Percentiles rank a stretch among this genome's conserved stretches.
Evolutionary conservation across 2,888 invertebrate species (phyloP).

Genomic region (Spisula subtruncata): DNA sequence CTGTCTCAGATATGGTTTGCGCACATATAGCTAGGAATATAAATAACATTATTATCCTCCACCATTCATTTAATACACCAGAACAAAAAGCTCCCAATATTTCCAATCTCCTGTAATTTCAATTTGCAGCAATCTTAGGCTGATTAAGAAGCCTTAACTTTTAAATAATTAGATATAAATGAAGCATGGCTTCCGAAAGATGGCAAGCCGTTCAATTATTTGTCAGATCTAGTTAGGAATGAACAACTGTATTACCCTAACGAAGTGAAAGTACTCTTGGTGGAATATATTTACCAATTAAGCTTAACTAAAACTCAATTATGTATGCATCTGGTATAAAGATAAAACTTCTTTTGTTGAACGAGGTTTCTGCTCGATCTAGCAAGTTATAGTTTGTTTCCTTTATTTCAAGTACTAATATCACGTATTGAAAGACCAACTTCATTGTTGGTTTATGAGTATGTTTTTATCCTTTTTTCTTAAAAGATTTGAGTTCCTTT

Average conservation of each 20-base stretch:
- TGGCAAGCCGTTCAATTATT: slow-evolving; percentile 14
- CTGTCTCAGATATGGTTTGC: no score
- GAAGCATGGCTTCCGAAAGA: background rate
- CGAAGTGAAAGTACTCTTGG: slow-evolving; percentile 8
- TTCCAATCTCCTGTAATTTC: background rate
- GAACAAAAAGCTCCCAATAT: background rate
- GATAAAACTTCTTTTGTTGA: background rate
- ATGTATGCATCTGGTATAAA: slow-evolving; percentile 31
- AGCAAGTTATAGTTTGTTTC: background rate
- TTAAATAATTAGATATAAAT: slow-evolving; percentile 8
- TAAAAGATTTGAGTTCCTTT: no score
- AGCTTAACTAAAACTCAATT: slow-evolving; percentile 16
- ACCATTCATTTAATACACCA: background rate
- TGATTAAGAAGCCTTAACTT: background rate
- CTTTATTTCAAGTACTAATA: background rate
- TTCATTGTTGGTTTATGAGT: background rate
- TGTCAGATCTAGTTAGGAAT: slow-evolving; percentile 6
- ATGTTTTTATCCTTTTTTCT: no score
- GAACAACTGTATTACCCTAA: background rate
- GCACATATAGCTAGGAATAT: background rate
- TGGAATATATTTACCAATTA: slow-evolving; percentile 19
- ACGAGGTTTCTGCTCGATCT: background rate
- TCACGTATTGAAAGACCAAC: no score
- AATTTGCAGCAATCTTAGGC: slow-evolving; percentile 15
- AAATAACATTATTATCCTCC: background rate